A percentile compares a stretch with the other conserved stretches of the same genome.
These are phyloP conservation scores for Seriola aureovittata DNA, from an alignment of 2,113 vertebrate species.

Conservation along the genomic window DNA sequence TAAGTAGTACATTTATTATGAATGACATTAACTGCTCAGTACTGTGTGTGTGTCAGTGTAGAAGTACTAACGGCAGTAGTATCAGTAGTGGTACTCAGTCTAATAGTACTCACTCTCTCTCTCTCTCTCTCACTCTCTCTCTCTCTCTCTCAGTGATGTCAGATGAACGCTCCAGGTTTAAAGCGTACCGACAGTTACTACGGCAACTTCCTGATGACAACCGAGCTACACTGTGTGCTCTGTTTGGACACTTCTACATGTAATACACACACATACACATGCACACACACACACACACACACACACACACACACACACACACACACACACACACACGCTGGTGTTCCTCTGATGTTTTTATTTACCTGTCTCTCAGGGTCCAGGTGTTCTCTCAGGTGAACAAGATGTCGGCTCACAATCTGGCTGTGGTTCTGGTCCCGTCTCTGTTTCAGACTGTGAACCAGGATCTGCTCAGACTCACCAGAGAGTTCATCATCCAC, in stretches of 20 bases:
- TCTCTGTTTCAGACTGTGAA: conserved; percentile 80
- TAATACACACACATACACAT: conserved; percentile 49
- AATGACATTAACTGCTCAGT: too few species aligned
- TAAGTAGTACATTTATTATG: too few species aligned
- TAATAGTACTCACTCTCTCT: too few species aligned
- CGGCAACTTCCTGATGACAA: conserved; percentile 71
- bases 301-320: neutral
- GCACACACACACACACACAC: neutral
- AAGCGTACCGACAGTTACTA: conserved; percentile 70
- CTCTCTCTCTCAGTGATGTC: conserved; percentile 56
- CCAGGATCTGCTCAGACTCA: conserved; percentile 75
- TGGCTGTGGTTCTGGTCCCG: conserved; percentile 83
- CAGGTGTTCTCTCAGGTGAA: conserved; percentile 83
- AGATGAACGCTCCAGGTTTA: conserved; percentile 67
- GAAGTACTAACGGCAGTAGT: too few species aligned
- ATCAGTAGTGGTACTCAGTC: too few species aligned
- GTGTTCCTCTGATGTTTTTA: too few species aligned
- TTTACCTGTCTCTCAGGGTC: conserved; percentile 67
- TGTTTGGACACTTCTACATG: conserved; percentile 84
- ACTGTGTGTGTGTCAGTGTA: too few species aligned
- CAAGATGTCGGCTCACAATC: conserved; percentile 83
- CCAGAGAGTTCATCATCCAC: conserved; percentile 83
- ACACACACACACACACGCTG: neutral
- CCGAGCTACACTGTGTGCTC: conserved; percentile 65
- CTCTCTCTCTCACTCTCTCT: too few species aligned